Base-by-base conservation (phyloP, 53 echinoderm and acorn worm species). In the Luidia sarsii region DNA sequence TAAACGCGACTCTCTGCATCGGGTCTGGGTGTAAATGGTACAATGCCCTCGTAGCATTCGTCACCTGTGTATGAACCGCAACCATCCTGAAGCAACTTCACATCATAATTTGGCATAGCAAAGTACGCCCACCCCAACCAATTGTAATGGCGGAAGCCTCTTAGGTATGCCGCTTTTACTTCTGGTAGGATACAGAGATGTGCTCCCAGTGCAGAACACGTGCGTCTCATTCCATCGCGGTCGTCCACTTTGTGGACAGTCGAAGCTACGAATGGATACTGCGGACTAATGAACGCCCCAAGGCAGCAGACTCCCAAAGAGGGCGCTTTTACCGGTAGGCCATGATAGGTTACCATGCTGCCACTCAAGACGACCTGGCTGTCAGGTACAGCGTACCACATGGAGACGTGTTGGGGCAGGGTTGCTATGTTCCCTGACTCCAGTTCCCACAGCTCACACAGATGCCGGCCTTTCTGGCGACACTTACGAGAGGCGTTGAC, bases 1-100 rank as follows among this genome's bases (percentile, higher is more conserved):
- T 22, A 71, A 0, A 37, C 37, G 2, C 0, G 10, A 1, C 5
- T 4, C 19, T 2, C 5, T 3, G 1, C 2, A 0, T 7, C 0
- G 4, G 56, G 71, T 32, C 71, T 71, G 7, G 71, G 56, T 71
- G 71, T 71, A 31, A 49, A 21, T 55, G 71, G 22, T 23, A 71
- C 36, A 16, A 71, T 23, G 7, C 54, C 71, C 23, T 71, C 71
- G 38, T 54, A 71, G 22, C 71, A 71, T 31, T 71, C 55, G 33
- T 18, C 2, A 5, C 54, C 5, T 7, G 9, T 33, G 23, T 53
- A 36, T 1, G 0, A 4, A 21, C 56, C 71, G 49, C 71, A 54
- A 0, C 55, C 22, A 15, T 6, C 22, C 5, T 15, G 7, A 2
- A n/a, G 24, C 39, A 71, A 18, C n/a, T 35, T 20, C 5, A 29